Evolutionary conservation across 2,888 invertebrate species (phyloP).

Genomic region (Agonum fuliginosum): DNA sequence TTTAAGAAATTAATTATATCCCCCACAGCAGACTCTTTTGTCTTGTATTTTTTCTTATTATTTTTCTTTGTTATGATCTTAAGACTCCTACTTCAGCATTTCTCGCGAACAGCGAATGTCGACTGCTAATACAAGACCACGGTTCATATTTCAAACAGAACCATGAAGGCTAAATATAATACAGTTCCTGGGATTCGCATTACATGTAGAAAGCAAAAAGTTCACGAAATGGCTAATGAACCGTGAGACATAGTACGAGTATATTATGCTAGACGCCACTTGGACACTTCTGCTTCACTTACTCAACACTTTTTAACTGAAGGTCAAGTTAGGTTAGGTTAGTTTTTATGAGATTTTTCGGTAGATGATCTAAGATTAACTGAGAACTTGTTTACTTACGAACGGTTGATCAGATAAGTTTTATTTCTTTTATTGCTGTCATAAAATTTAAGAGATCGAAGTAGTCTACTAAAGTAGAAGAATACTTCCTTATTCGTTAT

Average conservation of each 20-base stretch:
- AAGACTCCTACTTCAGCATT: background rate
- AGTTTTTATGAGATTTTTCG: background rate
- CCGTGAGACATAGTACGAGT: too few species aligned
- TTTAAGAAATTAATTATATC: slow-evolving; percentile 24
- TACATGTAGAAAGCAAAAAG: slow-evolving; percentile 29
- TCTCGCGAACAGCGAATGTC: too few species aligned
- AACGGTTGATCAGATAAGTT: too few species aligned
- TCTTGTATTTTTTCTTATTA: slow-evolving; percentile 3
- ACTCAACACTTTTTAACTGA: too few species aligned
- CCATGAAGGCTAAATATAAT: slow-evolving; percentile 40
- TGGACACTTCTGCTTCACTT: background rate
- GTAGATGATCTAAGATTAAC: background rate
- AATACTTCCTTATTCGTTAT: too few species aligned
- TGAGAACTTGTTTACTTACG: background rate
- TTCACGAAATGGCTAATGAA: slow-evolving; percentile 32
- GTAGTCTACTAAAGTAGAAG: too few species aligned
- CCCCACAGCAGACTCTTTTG: slow-evolving; percentile 18
- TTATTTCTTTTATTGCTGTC: too few species aligned
- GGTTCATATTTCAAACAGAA: slow-evolving; percentile 22
- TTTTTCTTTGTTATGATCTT: slow-evolving; percentile 17
- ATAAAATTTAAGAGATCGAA: too few species aligned
- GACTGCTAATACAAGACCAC: background rate
- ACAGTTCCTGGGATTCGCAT: slow-evolving; percentile 12
- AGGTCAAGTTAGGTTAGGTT: slow-evolving; percentile 13
- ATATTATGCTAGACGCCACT: slow-evolving; percentile 3